phyloP scores from a whole-genome alignment of 2,888 invertebrate species.

The Morpho helenor region DNA sequence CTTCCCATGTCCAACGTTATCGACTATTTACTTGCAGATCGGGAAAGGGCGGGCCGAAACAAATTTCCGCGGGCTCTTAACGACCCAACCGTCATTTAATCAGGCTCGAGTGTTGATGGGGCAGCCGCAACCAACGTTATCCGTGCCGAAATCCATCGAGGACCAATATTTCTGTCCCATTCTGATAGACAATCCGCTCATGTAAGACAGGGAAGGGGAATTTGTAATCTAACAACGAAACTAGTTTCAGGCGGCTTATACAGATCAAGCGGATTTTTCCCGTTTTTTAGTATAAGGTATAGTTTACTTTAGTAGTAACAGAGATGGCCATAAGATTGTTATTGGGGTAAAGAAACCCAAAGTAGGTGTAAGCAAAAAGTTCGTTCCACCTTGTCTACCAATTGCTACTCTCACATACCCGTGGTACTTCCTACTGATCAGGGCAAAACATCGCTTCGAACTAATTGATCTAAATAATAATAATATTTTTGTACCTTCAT shows the following conservation, averaged over 20 bases:
- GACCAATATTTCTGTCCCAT: slow-evolving; percentile 21
- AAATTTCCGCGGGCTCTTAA: slow-evolving; percentile 53
- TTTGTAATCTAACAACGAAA: slow-evolving; percentile 53
- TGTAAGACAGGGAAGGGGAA: slow-evolving; percentile 23
- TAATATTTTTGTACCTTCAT: too few relatives aligned
- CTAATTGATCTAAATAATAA: too few relatives aligned
- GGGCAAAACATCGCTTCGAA: too few relatives aligned
- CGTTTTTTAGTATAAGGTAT: slow-evolving; percentile 38
- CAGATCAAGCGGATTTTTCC: slow-evolving; percentile 58
- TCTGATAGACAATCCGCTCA: slow-evolving; percentile 11
- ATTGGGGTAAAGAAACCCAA: neutral
- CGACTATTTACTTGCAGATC: slow-evolving; percentile 44
- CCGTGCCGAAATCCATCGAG: slow-evolving; percentile 53
- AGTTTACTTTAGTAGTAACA: neutral
- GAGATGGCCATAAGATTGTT: neutral
- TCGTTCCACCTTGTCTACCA: too few relatives aligned
- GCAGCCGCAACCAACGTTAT: slow-evolving; percentile 42
- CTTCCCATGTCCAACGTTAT: slow-evolving; percentile 14
- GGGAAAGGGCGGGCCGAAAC: slow-evolving; percentile 50
- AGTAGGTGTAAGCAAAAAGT: too few relatives aligned
- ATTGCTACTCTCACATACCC: too few relatives aligned
- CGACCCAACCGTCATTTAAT: slow-evolving; percentile 63
- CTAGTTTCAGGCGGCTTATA: slow-evolving; percentile 48
- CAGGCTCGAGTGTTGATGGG: slow-evolving; percentile 63
- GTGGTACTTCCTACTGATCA: too few relatives aligned